These are phyloP conservation scores for Muscicapa adusta DNA, from an alignment of 2,113 vertebrate genomes.

Conservation along the genomic window DNA sequence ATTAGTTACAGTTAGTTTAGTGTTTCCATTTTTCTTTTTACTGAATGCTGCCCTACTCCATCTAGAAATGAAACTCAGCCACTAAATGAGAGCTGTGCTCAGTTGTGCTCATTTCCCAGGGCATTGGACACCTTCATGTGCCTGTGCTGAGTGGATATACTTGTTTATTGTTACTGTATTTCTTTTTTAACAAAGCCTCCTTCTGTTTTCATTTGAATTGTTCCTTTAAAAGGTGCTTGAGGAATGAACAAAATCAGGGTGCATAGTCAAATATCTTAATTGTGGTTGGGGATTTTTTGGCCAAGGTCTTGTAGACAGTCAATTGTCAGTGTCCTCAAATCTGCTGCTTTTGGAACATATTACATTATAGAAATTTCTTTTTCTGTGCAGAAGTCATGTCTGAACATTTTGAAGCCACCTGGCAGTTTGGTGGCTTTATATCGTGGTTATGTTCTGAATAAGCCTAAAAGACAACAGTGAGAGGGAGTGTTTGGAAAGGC, in stretches of 20 bases:
- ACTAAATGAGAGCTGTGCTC: neutral
- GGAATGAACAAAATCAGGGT: neutral
- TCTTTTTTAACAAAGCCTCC: neutral
- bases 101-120: neutral
- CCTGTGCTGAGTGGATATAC: neutral
- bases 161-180: neutral
- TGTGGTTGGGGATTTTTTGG: fast-evolving
- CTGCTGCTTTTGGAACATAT: neutral
- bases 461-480: neutral
- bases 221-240: neutral
- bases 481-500: neutral
- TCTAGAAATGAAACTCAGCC: neutral
- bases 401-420: constrained; percentile 11
- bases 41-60: neutral
- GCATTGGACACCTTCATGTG: neutral
- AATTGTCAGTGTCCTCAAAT: neutral
- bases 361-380: neutral
- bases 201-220: neutral
- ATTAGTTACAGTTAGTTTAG: neutral
- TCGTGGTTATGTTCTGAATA: neutral
- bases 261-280: neutral
- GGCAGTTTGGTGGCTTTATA: neutral
- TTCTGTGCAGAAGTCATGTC: neutral
- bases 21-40: neutral
- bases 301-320: neutral